Evolutionary conservation across 2,113 vertebrate genomes (phyloP).

Genomic region (Callionymus lyra): DNA sequence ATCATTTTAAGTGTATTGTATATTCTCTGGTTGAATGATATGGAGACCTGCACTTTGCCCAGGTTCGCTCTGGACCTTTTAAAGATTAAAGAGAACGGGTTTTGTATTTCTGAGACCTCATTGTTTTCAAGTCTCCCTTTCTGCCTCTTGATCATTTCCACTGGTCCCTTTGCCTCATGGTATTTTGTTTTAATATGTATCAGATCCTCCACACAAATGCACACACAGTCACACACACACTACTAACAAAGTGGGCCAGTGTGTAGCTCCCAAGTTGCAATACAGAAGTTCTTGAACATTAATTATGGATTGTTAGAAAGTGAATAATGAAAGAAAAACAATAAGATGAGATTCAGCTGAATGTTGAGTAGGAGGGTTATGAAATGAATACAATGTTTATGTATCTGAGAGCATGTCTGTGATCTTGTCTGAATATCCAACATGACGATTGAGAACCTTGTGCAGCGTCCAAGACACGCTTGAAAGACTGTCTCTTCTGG

Average conservation of each 20-base stretch:
- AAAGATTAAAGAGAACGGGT: too few relatives aligned
- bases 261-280: conserved; percentile 12
- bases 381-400: conserved; percentile 7
- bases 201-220: conserved; percentile 1
- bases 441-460: background rate
- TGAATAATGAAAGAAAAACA: conserved; percentile 45
- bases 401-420: background rate
- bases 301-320: conserved; percentile 50
- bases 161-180: background rate
- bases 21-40: too few relatives aligned
- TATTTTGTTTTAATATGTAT: conserved; percentile 4
- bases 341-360: conserved; percentile 17
- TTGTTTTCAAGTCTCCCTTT: background rate
- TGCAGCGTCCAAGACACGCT: too few relatives aligned
- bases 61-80: too few relatives aligned
- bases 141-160: background rate
- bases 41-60: too few relatives aligned
- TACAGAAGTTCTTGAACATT: conserved; percentile 26
- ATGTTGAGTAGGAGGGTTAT: conserved; percentile 18
- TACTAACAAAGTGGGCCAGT: conserved; percentile 37
- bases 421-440: background rate
- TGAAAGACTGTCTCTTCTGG: too few relatives aligned
- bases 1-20: too few relatives aligned
- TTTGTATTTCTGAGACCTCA: background rate
- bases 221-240: background rate